A percentile compares a stretch with the other conserved stretches of the same genome.
Evolutionary conservation across 2,888 invertebrate species (phyloP).

Genomic region (Flexamia atlantica): DNA sequence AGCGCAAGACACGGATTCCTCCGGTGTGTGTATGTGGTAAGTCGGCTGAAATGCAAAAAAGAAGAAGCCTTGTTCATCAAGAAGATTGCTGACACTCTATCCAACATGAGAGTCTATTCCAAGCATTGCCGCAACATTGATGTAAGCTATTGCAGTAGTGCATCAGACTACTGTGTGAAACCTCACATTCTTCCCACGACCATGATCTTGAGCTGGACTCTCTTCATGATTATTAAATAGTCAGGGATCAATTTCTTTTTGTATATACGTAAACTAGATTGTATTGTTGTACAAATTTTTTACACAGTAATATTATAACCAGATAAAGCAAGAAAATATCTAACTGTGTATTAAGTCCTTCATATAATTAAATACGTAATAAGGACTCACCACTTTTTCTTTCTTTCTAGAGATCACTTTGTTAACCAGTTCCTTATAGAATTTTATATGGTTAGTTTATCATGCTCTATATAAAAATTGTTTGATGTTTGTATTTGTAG

Average conservation of each 20-base stretch:
- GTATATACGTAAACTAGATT: too few species aligned
- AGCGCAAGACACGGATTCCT: slow-evolving; percentile 72
- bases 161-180: neutral
- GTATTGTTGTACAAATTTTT: too few species aligned
- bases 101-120: slow-evolving; percentile 71
- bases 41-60: slow-evolving; percentile 71
- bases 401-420: too few species aligned
- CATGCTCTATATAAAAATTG: too few species aligned
- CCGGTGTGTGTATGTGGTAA: slow-evolving; percentile 71
- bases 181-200: neutral
- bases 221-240: neutral
- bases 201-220: neutral
- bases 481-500: too few species aligned
- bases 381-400: too few species aligned
- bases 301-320: too few species aligned
- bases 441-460: too few species aligned
- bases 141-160: slow-evolving; percentile 65
- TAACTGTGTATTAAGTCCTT: too few species aligned
- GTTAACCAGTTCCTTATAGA: too few species aligned
- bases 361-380: too few species aligned
- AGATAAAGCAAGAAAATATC: too few species aligned
- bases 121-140: slow-evolving; percentile 67
- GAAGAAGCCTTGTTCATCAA: slow-evolving; percentile 71
- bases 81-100: slow-evolving; percentile 72
- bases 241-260: neutral